Evolutionary conservation across 2,888 invertebrate species (phyloP), one percentile per base, ranked within the genome.

Genomic region (Lasioglossum pauxillum): DNA sequence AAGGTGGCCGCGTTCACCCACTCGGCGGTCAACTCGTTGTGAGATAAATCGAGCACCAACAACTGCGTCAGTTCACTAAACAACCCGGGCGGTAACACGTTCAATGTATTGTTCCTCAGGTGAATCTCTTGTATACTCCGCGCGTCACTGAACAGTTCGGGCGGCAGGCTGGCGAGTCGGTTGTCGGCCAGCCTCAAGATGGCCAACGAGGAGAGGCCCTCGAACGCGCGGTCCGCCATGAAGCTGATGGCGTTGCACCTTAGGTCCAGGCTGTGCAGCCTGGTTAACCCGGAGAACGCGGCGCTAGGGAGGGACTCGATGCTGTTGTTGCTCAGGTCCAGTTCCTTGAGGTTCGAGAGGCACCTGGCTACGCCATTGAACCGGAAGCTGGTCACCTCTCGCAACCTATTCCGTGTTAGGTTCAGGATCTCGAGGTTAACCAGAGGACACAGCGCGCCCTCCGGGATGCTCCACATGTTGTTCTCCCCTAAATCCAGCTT

Each of bases 1-100:
- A 98, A 98, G 19, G 98, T 98, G 3, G 97, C 97, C 38, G 98
- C 96, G 94, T 97, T 98, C 87, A 98, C 97, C 98, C 98, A 98
- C 93, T 98, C 98, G 75, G 97, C 97, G 5, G 97, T 97, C 86
- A 98, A 95, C 95, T 98, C 97, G 94, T 98, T 98, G 91, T 97
- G 97, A 46, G 98, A 97, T 92, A 98, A 95, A 95, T 98, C 98
- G 86, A 98, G 95, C 86, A 98, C 97, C 77, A 98, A 95, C 77
- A 98, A 96, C 95, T 98, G 97, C 79, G 97, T 96, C 81, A 98
- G 95, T 92, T 97, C 97, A 92, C 97, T 96, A 93, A 98, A 98
- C 84, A 98, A 95, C 41, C 98, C 98, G 16, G 98, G 98, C 75
- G 98, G 98, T 57, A 98, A 95, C 27, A 98, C 98, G 92, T 97